Evolutionary conservation across 2,888 invertebrate genomes (phyloP).

Genomic region (Pseudeuparius sepicola): DNA sequence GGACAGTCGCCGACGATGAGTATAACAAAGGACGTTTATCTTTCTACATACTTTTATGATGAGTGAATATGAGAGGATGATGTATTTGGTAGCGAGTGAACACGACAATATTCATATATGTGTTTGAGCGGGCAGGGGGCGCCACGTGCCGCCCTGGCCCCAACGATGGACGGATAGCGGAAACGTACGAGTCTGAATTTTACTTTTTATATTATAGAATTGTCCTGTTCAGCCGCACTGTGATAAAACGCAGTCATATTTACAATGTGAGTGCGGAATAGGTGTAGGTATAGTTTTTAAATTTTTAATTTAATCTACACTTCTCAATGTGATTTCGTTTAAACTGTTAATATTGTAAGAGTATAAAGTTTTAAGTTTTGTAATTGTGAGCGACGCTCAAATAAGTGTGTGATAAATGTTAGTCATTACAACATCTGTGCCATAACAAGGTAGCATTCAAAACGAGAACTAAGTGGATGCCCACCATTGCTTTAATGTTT

Average conservation of each 20-base stretch:
- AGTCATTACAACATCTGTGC: slow-evolving; percentile 18
- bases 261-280: slow-evolving; percentile 28
- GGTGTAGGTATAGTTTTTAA: slow-evolving; percentile 31
- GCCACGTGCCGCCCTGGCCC: no score
- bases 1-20: no score
- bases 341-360: slow-evolving; percentile 35
- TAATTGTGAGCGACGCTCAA: slow-evolving; percentile 33
- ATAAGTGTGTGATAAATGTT: slow-evolving; percentile 31
- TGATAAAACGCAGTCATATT: slow-evolving; percentile 33
- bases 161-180: no score
- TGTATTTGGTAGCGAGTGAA: slow-evolving; percentile 39
- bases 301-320: slow-evolving; percentile 29
- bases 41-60: slow-evolving; percentile 33
- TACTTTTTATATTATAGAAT: no score
- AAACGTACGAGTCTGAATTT: no score
- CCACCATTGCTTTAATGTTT: slow-evolving; percentile 19
- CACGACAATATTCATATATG: slow-evolving; percentile 40
- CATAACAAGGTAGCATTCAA: slow-evolving; percentile 24
- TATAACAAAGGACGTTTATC: slow-evolving; percentile 32
- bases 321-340: slow-evolving; percentile 38
- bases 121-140: no score
- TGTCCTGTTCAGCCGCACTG: slow-evolving; percentile 43
- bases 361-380: slow-evolving; percentile 37
- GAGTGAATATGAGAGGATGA: slow-evolving; percentile 29
- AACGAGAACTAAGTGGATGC: slow-evolving; percentile 8